Conservation (phyloP, 2,888 invertebrate species). For the Caenorhabditis becei region DNA sequence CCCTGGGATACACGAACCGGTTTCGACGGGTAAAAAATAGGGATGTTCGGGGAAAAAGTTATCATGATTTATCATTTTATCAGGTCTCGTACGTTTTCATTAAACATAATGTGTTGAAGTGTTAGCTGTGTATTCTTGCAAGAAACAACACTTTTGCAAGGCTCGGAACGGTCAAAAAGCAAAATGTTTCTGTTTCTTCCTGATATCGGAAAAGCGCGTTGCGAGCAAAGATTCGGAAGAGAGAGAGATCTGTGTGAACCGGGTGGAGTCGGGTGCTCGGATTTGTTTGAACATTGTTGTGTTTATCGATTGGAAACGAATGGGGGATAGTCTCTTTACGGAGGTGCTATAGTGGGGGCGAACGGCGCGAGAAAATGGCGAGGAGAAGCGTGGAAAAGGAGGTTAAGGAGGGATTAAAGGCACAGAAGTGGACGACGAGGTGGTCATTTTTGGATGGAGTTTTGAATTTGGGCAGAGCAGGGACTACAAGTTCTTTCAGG, state of each 20-base stretch:
- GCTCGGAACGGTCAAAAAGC: neutral
- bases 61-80: too few relatives aligned
- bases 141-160: too few relatives aligned
- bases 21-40: too few relatives aligned
- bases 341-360: conserved; percentile 37
- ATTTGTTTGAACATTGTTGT: conserved; percentile 62
- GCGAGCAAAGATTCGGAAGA: neutral
- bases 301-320: conserved; percentile 47
- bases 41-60: neutral
- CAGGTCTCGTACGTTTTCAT: too few relatives aligned
- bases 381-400: conserved; percentile 28
- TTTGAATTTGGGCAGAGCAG: neutral
- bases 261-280: neutral
- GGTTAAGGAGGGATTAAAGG: conserved; percentile 52
- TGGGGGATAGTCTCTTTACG: conserved; percentile 26
- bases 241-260: conserved; percentile 30
- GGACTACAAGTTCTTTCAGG: neutral
- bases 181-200: conserved; percentile 1
- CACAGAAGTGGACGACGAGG: neutral
- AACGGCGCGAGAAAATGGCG: neutral
- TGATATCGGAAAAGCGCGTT: too few relatives aligned
- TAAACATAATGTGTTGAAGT: neutral
- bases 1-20: too few relatives aligned
- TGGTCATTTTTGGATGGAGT: neutral
- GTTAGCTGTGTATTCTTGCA: too few relatives aligned